Base-by-base conservation (phyloP, 2,797 vertebrate genomes). In the Megalops cyprinoides region DNA sequence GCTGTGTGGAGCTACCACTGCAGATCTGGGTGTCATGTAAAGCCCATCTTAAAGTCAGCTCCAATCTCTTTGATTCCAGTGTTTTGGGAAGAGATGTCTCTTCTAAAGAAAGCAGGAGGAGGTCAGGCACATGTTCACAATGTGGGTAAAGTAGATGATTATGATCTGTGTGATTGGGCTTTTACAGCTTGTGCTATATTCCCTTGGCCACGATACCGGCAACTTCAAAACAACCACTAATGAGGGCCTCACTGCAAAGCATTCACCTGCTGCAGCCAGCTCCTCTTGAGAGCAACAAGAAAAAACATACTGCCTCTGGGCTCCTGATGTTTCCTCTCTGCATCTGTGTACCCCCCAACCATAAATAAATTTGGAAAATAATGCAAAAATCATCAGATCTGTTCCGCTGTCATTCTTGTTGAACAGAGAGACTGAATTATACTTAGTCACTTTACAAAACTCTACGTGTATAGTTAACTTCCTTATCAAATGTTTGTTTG, bases 191-290 rank as follows among this genome's bases (percentile, higher is more conserved):
- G 37, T 71, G 67, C 44, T 23, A 49, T 34, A 49, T 58, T 77
- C 42, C 75, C 34, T 42, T 37, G 51, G 20, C 23, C 18, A 18
- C 77, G 75, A 77, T 77, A 77, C 18, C 53, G 53, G 51, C 23
- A 23, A 58, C 53, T 42, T 77, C 53, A 77, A 58, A 58, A 77
- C 37, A 58, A 20, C 20, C 53, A 8, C 15, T 23, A 76, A 76
- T 34, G 28, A 55, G 74, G 28, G 74, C 49, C 48, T 75, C 48
- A 20, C 18, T 12, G 73, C 23, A 25, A 1, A 4, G 7, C n/a
- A 73, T 4, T 14, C 65, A 69, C 25, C 65, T 69, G 65, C 18
- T 20, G 18, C 56, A 20, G 56, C 18, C 37, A 42, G 37, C 1
- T 44, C 14, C 58, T 10, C 4, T 2, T 3, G 58, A 28, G 8